These are phyloP conservation scores for Serinus canaria DNA, from an alignment of 2,113 vertebrate species.

Conservation along the genomic window DNA sequence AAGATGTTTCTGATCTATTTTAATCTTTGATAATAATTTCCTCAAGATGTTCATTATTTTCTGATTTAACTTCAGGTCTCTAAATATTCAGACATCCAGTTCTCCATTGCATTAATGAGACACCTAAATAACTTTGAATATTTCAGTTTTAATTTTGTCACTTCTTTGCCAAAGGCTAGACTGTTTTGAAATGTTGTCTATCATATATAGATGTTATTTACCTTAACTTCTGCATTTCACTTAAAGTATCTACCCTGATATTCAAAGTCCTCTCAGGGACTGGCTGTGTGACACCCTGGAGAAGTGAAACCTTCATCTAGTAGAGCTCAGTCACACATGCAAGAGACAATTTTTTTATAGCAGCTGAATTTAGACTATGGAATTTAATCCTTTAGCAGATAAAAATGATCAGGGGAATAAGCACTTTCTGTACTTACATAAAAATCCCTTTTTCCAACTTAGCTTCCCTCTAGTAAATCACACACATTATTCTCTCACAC, in stretches of 20 bases:
- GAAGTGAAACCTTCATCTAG: not conserved
- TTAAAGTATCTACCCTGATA: not conserved
- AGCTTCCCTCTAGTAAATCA: slow-evolving; percentile 1
- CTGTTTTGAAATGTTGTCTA: not conserved
- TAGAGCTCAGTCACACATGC: not conserved
- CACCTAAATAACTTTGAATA: not conserved
- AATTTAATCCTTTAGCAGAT: slow-evolving; percentile 11
- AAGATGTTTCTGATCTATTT: not conserved
- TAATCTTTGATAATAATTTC: not conserved
- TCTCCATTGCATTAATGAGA: not conserved
- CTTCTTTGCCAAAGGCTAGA: not conserved
- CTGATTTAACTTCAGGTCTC: not conserved
- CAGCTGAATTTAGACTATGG: not conserved
- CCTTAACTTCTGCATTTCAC: not conserved
- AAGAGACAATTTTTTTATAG: not conserved
- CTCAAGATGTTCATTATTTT: not conserved
- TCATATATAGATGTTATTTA: not conserved
- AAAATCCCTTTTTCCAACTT: slow-evolving; percentile 16
- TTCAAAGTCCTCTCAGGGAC: not conserved
- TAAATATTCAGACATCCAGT: not conserved
- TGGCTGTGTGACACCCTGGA: not conserved
- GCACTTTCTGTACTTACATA: not conserved
- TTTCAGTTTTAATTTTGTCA: not conserved
- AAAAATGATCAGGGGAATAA: slow-evolving; percentile 18
- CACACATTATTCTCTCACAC: not conserved